Evolutionary conservation across 1,140 invertebrate genomes (phyloP), one percentile per base, ranked within the genome.

Genomic region (Grapholita molesta): DNA sequence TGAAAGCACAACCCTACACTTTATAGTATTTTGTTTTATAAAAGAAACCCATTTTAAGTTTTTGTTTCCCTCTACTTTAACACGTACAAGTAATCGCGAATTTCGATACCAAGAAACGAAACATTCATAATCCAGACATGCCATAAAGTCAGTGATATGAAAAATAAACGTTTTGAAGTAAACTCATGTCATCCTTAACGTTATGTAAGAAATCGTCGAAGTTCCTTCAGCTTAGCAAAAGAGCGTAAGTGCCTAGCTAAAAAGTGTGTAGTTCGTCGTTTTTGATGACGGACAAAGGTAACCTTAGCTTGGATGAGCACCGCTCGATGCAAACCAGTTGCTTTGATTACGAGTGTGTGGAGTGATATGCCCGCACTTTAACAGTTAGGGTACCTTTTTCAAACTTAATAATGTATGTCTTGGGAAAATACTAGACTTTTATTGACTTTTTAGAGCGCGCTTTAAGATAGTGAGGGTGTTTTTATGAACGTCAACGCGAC

Each of bases 81-180:
- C n/a, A 38, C 35, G 35, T 2, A 48, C 42, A 48, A 3, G 21
- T 2, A 48, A 12, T 0, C 42, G 18, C 42, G n/a, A 48, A 25
- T 32, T 61, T n/a, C 24, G 3, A 61, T 61, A 28, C 55, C 11
- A 61, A 61, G 55, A 61, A 61, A 25, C 55, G 25, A 61, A 61
- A 18, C 25, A 61, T 61, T 61, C 7, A 61, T 61, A 30, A 61
- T 61, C 55, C 55, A 15, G 25, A 15, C 28, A 61, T 25, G 15
- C 15, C 55, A 28, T 61, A 61, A 61, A 61, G 55, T 61, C 30
- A 25, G 25, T 15, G 32, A 61, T 61, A 61, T 61, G 55, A 61
- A 61, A 61, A 48, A 61, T 4, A 61, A 61, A 61, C 28, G 55
- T 61, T 61, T 61, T 61, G 12, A 61, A 61, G 55, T 61, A 61